Evolutionary conservation across 2,888 invertebrate species (phyloP), one percentile per base, ranked within the genome.

Genomic region (Marasmarcha lunaedactyla): DNA sequence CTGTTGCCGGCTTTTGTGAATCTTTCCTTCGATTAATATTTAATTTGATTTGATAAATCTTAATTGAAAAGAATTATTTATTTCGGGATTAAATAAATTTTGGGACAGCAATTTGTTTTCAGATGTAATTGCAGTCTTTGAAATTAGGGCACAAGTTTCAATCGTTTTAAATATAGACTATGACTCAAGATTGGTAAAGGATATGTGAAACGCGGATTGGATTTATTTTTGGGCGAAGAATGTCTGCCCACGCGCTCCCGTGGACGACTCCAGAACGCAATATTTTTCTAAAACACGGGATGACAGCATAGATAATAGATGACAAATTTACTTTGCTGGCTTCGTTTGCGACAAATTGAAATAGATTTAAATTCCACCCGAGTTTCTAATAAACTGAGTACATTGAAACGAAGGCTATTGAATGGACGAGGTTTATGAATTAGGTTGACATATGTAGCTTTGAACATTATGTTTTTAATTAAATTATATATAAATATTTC

Each of bases 141-240:
- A 58, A 74, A 70, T 59, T 69, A 58, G 72, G 69, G 53, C 67
- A 67, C 59, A 2, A 60, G 63, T 66, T 63, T 69, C 65, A 64
- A 68, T 66, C 54, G 53, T 36, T 52, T 50, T 79, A 79, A 64
- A 65, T 62, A 71, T 79, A 81, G 76, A 71, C 51, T 48, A 57
- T 81, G 79, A 78, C 62, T 81, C 78, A 76, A 43, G 48, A 55
- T 64, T 62, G 56, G 59, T 58, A 59, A 59, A 59, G 63, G 66
- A 72, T 65, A 63, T 63, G 70, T 70, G 63, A 68, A 72, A 69
- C 61, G 55, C 52, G 56, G 54, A 53, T 52, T 59, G 60, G 60
- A 69, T 70, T 71, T 76, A 76, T 71, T 72, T 62, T 20, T 64
- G 55, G 56, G 64, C 61, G 52, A 64, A 69, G 69, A 72, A 73